Conservation (phyloP, 2,888 invertebrate genomes). For the Drosophila meridiana region DNA sequence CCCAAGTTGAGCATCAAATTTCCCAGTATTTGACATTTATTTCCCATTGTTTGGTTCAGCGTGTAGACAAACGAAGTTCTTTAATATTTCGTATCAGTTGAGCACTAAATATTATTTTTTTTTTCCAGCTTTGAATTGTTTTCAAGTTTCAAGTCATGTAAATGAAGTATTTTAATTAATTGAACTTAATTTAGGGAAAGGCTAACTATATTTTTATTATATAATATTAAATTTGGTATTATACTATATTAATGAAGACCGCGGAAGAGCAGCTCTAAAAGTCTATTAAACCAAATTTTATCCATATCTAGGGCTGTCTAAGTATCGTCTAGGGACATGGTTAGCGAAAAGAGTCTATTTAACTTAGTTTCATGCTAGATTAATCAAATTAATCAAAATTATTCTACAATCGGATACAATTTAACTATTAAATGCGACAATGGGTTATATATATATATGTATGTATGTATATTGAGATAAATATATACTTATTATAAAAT, state of each 20-base stretch:
- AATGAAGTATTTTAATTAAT: neutral
- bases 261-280: no score
- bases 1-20: conserved; percentile 18
- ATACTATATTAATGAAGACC: neutral
- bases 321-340: neutral
- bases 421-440: neutral
- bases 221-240: neutral
- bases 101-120: neutral
- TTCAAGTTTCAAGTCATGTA: neutral
- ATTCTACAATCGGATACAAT: neutral
- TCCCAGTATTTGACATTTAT: conserved; percentile 25
- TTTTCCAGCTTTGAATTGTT: neutral
- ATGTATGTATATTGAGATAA: neutral
- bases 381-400: no score
- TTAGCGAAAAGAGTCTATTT: neutral
- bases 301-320: neutral
- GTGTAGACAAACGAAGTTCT: neutral
- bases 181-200: neutral
- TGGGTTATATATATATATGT: neutral
- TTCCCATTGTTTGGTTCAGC: conserved; percentile 39
- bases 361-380: neutral
- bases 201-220: neutral
- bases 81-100: neutral
- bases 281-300: neutral
- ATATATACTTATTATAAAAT: neutral